These are phyloP conservation scores for Neosalanx taihuensis DNA, from an alignment of 2,797 vertebrate genomes.

Conservation along the genomic window DNA sequence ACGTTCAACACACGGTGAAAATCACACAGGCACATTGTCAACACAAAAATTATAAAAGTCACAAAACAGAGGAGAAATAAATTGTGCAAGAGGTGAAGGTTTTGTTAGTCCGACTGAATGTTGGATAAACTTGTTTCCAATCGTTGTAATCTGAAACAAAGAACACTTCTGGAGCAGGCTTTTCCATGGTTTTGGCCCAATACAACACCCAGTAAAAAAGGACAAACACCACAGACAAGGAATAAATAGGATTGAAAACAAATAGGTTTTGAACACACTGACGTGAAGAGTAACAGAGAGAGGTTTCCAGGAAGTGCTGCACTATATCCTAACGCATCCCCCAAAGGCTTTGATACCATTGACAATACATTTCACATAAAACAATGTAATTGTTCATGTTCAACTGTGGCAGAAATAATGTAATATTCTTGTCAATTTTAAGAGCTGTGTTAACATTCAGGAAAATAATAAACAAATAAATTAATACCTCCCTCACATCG, in stretches of 20 bases:
- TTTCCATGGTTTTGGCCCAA: slow-evolving; percentile 56
- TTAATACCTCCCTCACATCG: background rate
- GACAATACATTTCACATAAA: slow-evolving; percentile 29
- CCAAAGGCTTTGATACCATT: slow-evolving; percentile 22
- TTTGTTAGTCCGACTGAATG: background rate
- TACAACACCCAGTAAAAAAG: slow-evolving; percentile 39
- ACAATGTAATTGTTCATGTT: slow-evolving; percentile 34
- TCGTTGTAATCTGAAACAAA: slow-evolving; percentile 40
- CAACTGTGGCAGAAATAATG: slow-evolving; percentile 16
- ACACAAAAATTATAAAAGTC: slow-evolving; percentile 15
- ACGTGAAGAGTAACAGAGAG: slow-evolving; percentile 23
- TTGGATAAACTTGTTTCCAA: slow-evolving; percentile 34
- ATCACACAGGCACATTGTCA: slow-evolving; percentile 61
- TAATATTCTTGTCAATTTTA: slow-evolving; percentile 11
- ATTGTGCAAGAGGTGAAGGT: slow-evolving; percentile 59
- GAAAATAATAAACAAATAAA: background rate
- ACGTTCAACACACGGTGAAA: slow-evolving; percentile 45
- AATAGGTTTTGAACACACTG: slow-evolving; percentile 13
- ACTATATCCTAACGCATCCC: background rate
- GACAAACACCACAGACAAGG: slow-evolving; percentile 32
- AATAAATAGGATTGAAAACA: slow-evolving; percentile 25
- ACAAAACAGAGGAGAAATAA: slow-evolving; percentile 31
- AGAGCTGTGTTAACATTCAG: no score
- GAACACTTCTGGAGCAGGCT: slow-evolving; percentile 57
- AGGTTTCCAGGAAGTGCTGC: background rate